Base-by-base conservation (phyloP, 2,888 invertebrate genomes). In the Megamerina dolium region DNA sequence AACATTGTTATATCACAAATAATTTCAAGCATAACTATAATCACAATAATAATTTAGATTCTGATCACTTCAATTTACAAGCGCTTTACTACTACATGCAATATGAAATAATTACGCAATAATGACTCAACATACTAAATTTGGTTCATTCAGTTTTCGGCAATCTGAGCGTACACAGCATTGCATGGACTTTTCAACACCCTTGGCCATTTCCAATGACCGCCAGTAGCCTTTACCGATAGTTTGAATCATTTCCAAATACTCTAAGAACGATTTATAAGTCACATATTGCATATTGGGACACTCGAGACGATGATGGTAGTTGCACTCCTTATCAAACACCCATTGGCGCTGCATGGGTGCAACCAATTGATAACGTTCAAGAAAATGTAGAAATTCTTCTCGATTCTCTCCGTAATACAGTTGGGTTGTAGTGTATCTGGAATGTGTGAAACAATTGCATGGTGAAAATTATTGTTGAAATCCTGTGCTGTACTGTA, bases 311-410 rank as follows among this genome's bases (percentile, higher is more conserved):
- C 63, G 60, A 46, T 65, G 68, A 29, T 68, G 64, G 37, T 62
- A 61, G 4, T 29, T 46, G 46, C 66, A 68, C 8, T 47, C 75
- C 46, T 75, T 75, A 56, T 79, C 79, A 5, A 75, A 77, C 10
- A 79, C 81, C 86, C 86, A 87, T 61, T 83, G 85, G 53, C 87
- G 76, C 46, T 81, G 79, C n/a, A 79, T 76, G 0, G 87, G 87
- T 53, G 84, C 81, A 8, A 75, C 73, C 19, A 85, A 73, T 10
- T 82, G 81, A 14, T 84, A 73, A 1, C 82, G 75, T 47, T 82
- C 79, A 50, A 85, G 80, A 79, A 84, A 83, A 52, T 81, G 80
- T 57, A 80, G 76, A 54, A 84, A 85, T 61, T 83, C 84, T 57
- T 83, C 80, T 1, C 80, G 79, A 62, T 82, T 81, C 60, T 81